Evolutionary conservation across 1,140 invertebrate genomes (phyloP).

Genomic region (Diachasmimorpha longicaudata): DNA sequence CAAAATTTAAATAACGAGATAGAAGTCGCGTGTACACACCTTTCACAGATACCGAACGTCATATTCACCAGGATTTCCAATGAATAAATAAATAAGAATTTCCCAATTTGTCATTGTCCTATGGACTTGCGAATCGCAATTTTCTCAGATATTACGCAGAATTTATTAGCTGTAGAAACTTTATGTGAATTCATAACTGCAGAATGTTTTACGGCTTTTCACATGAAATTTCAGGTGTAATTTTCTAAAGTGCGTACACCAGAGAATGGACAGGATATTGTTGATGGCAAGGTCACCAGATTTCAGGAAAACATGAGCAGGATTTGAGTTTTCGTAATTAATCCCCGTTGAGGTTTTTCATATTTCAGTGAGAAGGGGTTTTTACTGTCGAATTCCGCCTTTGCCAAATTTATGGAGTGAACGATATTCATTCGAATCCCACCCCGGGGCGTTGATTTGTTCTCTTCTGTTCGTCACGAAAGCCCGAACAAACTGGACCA

Average conservation of each 20-base stretch:
- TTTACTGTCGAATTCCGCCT: not conserved
- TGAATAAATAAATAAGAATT: too few species aligned
- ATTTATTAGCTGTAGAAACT: too few species aligned
- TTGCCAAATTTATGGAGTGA: not conserved
- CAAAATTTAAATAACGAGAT: too few species aligned
- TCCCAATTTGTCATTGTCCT: too few species aligned
- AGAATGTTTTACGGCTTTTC: not conserved
- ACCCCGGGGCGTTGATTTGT: constrained; percentile 31
- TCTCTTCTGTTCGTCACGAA: not conserved
- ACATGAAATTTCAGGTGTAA: not conserved
- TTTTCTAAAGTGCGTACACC: not conserved
- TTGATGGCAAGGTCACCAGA: not conserved
- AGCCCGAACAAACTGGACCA: constrained; percentile 33
- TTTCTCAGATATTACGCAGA: too few species aligned
- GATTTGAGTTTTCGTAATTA: too few species aligned
- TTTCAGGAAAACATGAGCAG: not conserved
- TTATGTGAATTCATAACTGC: too few species aligned
- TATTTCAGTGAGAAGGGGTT: not conserved
- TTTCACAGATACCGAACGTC: too few species aligned
- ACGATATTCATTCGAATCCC: constrained; percentile 37
- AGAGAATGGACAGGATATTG: not conserved
- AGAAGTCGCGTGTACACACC: not conserved
- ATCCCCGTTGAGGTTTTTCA: not conserved
- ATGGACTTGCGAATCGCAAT: too few species aligned
- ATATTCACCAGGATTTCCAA: too few species aligned